Evolutionary conservation across 2,888 invertebrate genomes (phyloP), one percentile per base, ranked within the genome.

Genomic region (Drosophila greeni): DNA sequence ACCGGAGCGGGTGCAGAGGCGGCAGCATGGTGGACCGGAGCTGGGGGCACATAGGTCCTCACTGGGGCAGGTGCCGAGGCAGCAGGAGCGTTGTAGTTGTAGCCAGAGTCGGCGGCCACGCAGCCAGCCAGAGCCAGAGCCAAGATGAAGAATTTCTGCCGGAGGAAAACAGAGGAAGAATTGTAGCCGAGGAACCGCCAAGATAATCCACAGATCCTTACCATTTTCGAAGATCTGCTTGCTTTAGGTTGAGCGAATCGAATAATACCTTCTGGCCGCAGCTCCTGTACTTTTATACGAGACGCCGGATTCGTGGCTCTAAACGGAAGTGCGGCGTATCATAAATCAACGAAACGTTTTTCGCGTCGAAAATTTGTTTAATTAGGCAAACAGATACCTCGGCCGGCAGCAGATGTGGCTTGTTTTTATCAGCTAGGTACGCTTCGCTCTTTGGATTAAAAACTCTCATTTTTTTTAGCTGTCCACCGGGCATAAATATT

Each of bases 261-360:
- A 74, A 79, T 76, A 79, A 76, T 81, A 70, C 72, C 64, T 62
- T 62, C 11, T 18, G 37, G 58, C 65, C 12, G 47, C n/a, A 18
- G 65, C 57, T 52, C 76, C 62, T 68, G 56, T 53, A 69, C 83
- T 81, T 83, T 81, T 81, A 81, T 81, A 81, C 81, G 52, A 56
- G 45, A 47, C 34, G 45, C 47, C 56, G 60, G 60, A 43, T 59
- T 37, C 14, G 31, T 23, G 31, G 34, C 24, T 33, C 26, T 53
- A 70, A 82, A 74, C 84, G 79, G 79, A 79, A 83, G 84, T 77
- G 72, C 55, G 74, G 74, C 67, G 74, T 60, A 70, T 69, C 82
- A 82, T 82, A 72, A 82, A 82, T 82, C 84, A 83, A 66, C 49
- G 24, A 34, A 53, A 45, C 72, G 57, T 65, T 72, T 65, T 70